Evolutionary conservation across 1,140 invertebrate genomes (phyloP).

Genomic region (Bombus affinis): DNA sequence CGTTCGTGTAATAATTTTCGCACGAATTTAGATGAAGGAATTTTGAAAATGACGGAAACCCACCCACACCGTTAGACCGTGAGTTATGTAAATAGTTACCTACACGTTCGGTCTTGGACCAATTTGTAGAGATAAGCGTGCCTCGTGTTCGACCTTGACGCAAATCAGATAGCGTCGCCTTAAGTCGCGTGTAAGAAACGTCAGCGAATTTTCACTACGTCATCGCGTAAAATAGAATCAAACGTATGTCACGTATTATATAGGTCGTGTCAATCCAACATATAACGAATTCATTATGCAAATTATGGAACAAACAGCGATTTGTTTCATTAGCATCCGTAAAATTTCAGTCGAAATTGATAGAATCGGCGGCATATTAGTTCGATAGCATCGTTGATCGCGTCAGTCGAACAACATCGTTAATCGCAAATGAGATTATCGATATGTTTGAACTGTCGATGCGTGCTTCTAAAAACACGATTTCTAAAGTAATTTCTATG

Average conservation of each 20-base stretch:
- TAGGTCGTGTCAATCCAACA: too few species aligned
- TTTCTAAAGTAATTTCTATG: too few species aligned
- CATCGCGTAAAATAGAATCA: not conserved
- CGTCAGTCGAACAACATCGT: too few species aligned
- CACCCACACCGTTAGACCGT: not conserved
- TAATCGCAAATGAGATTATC: too few species aligned
- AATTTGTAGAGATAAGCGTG: slow-evolving; percentile 12
- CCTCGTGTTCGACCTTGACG: slow-evolving; percentile 26
- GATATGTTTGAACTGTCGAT: too few species aligned
- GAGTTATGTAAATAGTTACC: not conserved
- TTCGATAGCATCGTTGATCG: too few species aligned
- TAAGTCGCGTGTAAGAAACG: not conserved
- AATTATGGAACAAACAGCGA: too few species aligned
- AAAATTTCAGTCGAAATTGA: too few species aligned
- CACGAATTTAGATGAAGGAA: not conserved
- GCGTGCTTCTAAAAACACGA: too few species aligned
- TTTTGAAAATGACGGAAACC: not conserved
- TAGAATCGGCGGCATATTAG: too few species aligned
- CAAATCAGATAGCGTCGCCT: not conserved
- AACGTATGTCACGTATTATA: too few species aligned
- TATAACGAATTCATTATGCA: too few species aligned
- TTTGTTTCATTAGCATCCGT: fast-evolving
- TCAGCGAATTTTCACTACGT: not conserved
- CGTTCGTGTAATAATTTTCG: not conserved
- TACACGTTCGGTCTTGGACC: not conserved